A percentile compares a stretch with the other conserved stretches of the same genome.
phyloP scores from a whole-genome alignment of 2,888 invertebrate genomes.

The Choristoneura rosaceana region DNA sequence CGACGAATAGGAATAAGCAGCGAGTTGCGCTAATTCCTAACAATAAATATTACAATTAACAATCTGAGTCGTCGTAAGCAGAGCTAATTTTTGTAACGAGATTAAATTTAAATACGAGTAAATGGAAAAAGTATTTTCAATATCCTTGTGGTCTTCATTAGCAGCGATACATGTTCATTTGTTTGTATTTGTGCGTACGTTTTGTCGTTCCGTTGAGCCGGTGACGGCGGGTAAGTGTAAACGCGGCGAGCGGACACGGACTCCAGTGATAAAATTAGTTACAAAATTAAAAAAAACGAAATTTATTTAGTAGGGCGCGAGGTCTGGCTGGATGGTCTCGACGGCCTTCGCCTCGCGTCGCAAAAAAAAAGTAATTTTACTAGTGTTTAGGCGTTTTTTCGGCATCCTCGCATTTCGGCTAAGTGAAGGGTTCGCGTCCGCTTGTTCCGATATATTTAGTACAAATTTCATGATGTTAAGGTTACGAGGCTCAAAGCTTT shows the following conservation, averaged over 20 bases:
- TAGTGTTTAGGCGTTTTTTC: constrained; percentile 84
- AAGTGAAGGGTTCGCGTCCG: constrained; percentile 82
- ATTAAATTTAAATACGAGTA: constrained; percentile 54
- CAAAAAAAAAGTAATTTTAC: constrained; percentile 66
- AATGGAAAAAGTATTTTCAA: constrained; percentile 70
- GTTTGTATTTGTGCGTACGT: constrained; percentile 62
- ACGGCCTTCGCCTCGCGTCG: background rate
- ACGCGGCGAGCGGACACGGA: constrained; percentile 81
- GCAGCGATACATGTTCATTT: constrained; percentile 81
- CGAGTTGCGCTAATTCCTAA: constrained; percentile 7
- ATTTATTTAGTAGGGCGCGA: constrained; percentile 72
- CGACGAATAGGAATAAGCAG: constrained; percentile 62
- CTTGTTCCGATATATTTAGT: constrained; percentile 84
- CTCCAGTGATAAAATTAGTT: constrained; percentile 82
- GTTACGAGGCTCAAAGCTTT: constrained; percentile 86
- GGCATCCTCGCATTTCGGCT: constrained; percentile 86
- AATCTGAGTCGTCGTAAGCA: constrained; percentile 50
- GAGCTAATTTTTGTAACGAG: constrained; percentile 75
- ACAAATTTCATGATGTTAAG: constrained; percentile 86
- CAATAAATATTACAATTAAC: constrained; percentile 32
- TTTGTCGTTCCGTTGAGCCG: constrained; percentile 64
- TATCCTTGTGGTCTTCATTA: constrained; percentile 85
- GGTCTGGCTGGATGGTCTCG: constrained; percentile 30
- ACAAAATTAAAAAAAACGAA: constrained; percentile 80
- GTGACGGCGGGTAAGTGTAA: constrained; percentile 79